A percentile compares a stretch with the other conserved stretches of the same genome.
Evolutionary conservation across 2,888 invertebrate genomes (phyloP).

Genomic region (Ormia ochracea): DNA sequence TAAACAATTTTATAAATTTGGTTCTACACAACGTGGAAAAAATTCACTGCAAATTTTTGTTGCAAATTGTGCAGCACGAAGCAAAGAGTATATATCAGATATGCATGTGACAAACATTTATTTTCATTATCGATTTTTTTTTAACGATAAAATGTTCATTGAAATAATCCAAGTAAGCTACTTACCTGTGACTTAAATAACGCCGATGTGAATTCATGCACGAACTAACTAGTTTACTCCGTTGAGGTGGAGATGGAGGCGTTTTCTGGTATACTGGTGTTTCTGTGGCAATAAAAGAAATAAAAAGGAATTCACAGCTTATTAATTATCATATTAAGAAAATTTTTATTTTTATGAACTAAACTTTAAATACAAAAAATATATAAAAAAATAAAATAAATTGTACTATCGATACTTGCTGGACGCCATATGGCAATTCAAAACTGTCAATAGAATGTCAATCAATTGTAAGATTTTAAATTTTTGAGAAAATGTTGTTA

Average conservation of each 20-base stretch:
- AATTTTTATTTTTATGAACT: neutral
- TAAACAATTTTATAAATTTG: neutral
- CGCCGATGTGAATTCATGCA: conserved; percentile 94
- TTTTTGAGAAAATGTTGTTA: too few species aligned
- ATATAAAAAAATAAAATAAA: too few species aligned
- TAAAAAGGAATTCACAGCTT: conserved; percentile 7
- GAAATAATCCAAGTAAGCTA: neutral
- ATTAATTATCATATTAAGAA: neutral
- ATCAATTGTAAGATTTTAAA: too few species aligned
- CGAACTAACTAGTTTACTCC: conserved; percentile 84
- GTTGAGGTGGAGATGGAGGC: conserved; percentile 83
- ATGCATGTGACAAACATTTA: neutral
- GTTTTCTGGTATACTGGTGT: conserved; percentile 96
- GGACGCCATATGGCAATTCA: too few species aligned
- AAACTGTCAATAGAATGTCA: too few species aligned
- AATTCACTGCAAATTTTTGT: neutral
- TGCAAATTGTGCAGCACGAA: neutral
- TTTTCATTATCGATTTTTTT: conserved; percentile 10
- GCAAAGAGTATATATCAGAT: too few species aligned
- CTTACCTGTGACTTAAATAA: conserved; percentile 89
- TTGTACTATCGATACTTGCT: too few species aligned
- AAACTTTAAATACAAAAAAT: too few species aligned
- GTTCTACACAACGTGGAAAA: neutral
- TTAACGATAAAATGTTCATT: neutral
- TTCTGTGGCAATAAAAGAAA: conserved; percentile 81